Base-by-base conservation (phyloP, 2,797 vertebrate genomes). In the Catostomus latipinnis region DNA sequence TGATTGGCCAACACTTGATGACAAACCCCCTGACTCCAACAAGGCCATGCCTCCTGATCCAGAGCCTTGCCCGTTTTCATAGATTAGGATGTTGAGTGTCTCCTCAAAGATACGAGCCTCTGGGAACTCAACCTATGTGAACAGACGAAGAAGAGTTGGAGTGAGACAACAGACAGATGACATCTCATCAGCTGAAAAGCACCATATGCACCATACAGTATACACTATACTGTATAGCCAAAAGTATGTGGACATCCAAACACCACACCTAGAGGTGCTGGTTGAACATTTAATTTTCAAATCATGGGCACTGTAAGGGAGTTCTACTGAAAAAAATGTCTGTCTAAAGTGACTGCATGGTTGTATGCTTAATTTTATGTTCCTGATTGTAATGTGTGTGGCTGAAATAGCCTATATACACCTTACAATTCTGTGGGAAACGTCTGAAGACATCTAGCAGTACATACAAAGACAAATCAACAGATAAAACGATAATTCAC, bases 91-190 rank as follows among this genome's bases (percentile, higher is more conserved):
- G 82, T 97, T 97, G 81, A 97, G 90, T 14, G 96, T 97, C 88
- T 97, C 96, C 88, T 97, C 96, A 82, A 96, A 96, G 90, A 97
- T 97, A 62, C 96, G 94, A 9, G 96, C 96, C 82, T 97, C 96
- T 1, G 96, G 96, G 87, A 97, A 97, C 87, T 97, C 96, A 70
- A 97, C 96, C 96, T 96, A 69, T 34, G 81, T 49, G 77, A 56
- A 72, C 0, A 78, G 50, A 86, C 9, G 48, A 11, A 76, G 11
- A 62, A 63, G 63, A 75, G 13, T 46, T 60, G 16, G 14, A 22
- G 22, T 22, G 22, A 22, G 22, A 22, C 22, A 22, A 22, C 22
- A 22, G 22, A 22, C 22, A 22, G 48, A 49, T 6, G 1, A 49
- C 48, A 49, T 49, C 48, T 49, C 8, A 6, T 8, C 48, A 49